Percentiles rank a stretch among this genome's conserved stretches.
These are phyloP conservation scores for Platichthys stellatus DNA, from an alignment of 2,113 vertebrate genomes.

Conservation along the genomic window DNA sequence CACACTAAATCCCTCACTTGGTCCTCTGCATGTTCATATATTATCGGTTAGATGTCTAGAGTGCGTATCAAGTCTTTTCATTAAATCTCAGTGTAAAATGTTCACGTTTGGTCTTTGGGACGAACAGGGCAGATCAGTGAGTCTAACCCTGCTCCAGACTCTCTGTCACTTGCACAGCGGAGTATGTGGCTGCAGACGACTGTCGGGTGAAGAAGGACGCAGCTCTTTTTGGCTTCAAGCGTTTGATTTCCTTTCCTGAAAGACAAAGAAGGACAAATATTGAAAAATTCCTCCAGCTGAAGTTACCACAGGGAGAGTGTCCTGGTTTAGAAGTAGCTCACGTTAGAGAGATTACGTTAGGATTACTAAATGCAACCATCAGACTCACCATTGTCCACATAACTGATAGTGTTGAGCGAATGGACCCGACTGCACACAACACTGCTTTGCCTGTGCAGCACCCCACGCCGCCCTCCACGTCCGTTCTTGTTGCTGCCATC, in stretches of 20 bases:
- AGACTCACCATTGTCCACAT: constrained; percentile 89
- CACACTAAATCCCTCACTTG: constrained; percentile 68
- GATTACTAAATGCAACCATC: background rate
- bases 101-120: constrained; percentile 78
- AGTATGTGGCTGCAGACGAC: constrained; percentile 78
- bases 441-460: constrained; percentile 86
- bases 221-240: constrained; percentile 89
- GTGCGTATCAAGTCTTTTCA: constrained; percentile 31
- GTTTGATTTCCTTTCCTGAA: constrained; percentile 89
- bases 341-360: no score
- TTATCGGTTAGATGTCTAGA: constrained; percentile 52
- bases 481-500: constrained; percentile 56
- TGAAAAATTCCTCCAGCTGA: background rate
- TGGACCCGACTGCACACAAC: constrained; percentile 89
- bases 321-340: background rate
- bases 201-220: constrained; percentile 91
- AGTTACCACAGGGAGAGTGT: background rate
- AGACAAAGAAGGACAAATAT: constrained; percentile 1
- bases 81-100: constrained; percentile 69
- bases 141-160: constrained; percentile 86
- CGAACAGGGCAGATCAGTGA: constrained; percentile 9
- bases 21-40: constrained; percentile 72
- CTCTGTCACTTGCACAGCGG: constrained; percentile 85
- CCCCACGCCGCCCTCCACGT: constrained; percentile 77
- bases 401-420: constrained; percentile 90